Base-by-base conservation (phyloP, 1,140 invertebrate species). In the Drosophila athabasca region DNA sequence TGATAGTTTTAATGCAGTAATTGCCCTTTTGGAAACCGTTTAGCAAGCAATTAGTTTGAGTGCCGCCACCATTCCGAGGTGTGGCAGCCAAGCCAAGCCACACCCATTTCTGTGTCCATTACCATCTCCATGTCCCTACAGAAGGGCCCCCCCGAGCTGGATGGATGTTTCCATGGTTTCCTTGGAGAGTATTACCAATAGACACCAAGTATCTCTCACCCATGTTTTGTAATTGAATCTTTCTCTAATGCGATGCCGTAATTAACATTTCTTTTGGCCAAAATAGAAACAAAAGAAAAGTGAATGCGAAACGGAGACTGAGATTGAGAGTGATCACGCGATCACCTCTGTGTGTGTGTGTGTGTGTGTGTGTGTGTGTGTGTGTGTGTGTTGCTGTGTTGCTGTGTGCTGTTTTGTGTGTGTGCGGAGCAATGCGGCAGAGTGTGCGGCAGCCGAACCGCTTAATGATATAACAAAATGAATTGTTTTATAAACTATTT, bases 1-100 rank as follows among this genome's bases (percentile, higher is more conserved):
- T 82, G 64, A 87, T 78, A 87, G 57, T 68, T 80, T 72, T 82
- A 82, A 78, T 87, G 70, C 83, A 79, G 59, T 78, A 87, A 87
- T 88, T 87, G 78, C 52, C 68, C 65, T 87, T 81, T 70, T 60
- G 53, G 35, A 77, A 87, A 70, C 65, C 65, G 66, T 87, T 87
- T 87, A 79, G 70, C 78, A 49, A 75, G 79, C 83, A 87, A 87
- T 87, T 87, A 87, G 62, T 79, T 88, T 82, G 82, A 87, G 83
- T 87, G 82, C 31, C 46, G 41, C 35, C 35, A 35, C 35, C 11
- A 41, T 50, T 24, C 43, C 19, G 55, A 69, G 82, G 82, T 79
- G 82, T 39, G 82, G 82, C 24, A 5, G 4, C 24, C 24, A 1
- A 19, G 17, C 17, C 39, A 50, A 4, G 43, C 17, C 17, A 52